phyloP scores from a whole-genome alignment of 53 echinoderm and acorn worm genomes.

The Glandiceps talaboti region DNA sequence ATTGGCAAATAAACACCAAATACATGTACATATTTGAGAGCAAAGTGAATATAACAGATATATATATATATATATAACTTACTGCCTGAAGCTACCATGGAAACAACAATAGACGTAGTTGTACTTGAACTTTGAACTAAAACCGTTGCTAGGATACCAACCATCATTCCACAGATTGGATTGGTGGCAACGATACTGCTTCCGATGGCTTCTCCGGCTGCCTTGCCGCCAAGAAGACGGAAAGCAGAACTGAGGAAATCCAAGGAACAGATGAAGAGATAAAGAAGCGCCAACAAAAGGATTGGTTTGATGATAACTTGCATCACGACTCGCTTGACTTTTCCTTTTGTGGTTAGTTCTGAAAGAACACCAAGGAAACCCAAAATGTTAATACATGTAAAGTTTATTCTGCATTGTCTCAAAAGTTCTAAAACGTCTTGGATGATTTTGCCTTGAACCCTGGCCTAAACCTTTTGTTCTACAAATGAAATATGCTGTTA shows the following conservation, averaged over 20 bases:
- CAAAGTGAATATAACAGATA: no score
- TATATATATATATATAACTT: conserved; percentile 11
- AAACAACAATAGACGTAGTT: conserved; percentile 71
- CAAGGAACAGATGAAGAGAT: conserved; percentile 97
- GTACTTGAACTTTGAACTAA: conserved; percentile 73
- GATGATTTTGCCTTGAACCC: no score
- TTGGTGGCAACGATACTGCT: conserved; percentile 53
- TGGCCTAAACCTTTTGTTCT: no score
- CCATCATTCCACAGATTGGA: conserved; percentile 78
- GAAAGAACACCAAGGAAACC: neutral
- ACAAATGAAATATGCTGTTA: no score
- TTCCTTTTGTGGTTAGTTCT: conserved; percentile 49
- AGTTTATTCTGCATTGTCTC: no score
- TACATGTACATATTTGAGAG: no score
- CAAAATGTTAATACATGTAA: neutral
- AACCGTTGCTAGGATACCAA: conserved; percentile 77
- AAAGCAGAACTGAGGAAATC: conserved; percentile 97
- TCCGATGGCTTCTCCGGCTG: conserved; percentile 28
- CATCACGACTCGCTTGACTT: conserved; percentile 28
- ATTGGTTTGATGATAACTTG: conserved; percentile 66
- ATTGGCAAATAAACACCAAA: no score
- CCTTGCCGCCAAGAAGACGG: conserved; percentile 45
- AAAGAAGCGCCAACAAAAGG: conserved; percentile 60
- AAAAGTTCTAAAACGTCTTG: no score
- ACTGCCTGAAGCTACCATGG: conserved; percentile 63